Evolutionary conservation across 2,888 invertebrate species (phyloP), one percentile per base, ranked within the genome.

Genomic region (Blera fallax): DNA sequence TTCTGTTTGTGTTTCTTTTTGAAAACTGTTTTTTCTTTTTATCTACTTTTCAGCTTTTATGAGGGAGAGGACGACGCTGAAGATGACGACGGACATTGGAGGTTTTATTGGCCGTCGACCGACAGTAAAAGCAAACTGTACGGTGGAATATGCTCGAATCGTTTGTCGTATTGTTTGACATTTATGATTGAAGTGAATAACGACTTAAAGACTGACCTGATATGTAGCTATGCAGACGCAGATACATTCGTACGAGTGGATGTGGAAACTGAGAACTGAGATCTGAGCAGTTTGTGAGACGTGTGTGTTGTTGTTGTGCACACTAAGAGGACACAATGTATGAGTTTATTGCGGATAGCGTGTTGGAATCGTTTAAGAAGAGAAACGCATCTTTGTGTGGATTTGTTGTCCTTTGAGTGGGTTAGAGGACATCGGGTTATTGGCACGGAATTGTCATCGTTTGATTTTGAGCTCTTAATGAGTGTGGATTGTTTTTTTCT

Each of bases 181-280:
- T 82, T 82, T 82, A 82, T 82, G 77, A 77, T 70, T 82, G 82
- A 77, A 77, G 77, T 82, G 82, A 82, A 72, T 82, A 65, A 82
- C 82, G 82, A 82, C 72, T 72, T 70, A 11, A 60, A 70, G 72
- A 82, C 34, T 72, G 77, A 82, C 72, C 82, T 50, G 67, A 76
- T 48, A n/a, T n/a, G n/a, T n/a, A 40, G 56, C 37, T 45, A 14
- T 43, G 54, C 52, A 7, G 40, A 32, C 50, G 8, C 69, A 48
- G n/a, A n/a, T 52, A 32, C n/a, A 14, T 24, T 8, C 6, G 6
- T n/a, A n/a, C n/a, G n/a, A n/a, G n/a, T n/a, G n/a, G n/a, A n/a
- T n/a, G 10, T n/a, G 29, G 43, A 14, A 18, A 32, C 37, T 27
- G 37, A 32, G 50, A 40, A 37, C n/a, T n/a, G 32, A 34, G 45